Conservation (phyloP, 2,113 vertebrate species). For the Gobiocypris rarus region DNA sequence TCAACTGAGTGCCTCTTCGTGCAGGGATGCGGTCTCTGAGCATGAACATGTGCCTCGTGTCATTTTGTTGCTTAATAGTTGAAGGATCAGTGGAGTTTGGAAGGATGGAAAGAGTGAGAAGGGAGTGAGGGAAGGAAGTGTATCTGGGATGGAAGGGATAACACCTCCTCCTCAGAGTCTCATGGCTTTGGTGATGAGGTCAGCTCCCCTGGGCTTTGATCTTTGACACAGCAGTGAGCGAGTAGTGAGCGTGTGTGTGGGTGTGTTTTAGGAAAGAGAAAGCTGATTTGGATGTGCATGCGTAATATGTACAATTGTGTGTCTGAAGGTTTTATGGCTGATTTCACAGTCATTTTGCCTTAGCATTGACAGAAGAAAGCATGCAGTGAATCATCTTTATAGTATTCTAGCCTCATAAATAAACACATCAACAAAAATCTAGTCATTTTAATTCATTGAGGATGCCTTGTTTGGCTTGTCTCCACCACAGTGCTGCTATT, state of each 20-base stretch:
- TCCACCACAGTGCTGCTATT: background rate
- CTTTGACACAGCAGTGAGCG: constrained; percentile 51
- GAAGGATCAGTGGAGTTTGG: constrained; percentile 1
- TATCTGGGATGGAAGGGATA: constrained; percentile 39
- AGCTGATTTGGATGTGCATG: background rate
- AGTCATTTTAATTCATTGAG: background rate
- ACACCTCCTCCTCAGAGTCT: constrained; percentile 31
- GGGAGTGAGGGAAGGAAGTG: constrained; percentile 2
- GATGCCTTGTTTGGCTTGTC: background rate
- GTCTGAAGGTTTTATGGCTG: constrained; percentile 2
- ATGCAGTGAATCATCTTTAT: background rate
- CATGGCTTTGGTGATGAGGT: constrained; percentile 24
- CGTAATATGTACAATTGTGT: background rate
- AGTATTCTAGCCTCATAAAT: background rate
- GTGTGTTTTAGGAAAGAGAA: background rate
- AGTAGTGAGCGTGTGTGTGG: constrained; percentile 14
- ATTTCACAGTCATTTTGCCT: constrained; percentile 22
- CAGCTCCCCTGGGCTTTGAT: constrained; percentile 61
- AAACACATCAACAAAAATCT: background rate
- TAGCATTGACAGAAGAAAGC: constrained; percentile 6
- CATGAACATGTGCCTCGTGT: constrained; percentile 19
- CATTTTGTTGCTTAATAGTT: constrained; percentile 35
- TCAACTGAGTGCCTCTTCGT: constrained; percentile 54
- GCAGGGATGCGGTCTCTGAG: background rate
- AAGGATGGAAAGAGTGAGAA: background rate